Evolutionary conservation across 2,113 vertebrate genomes (phyloP).

Genomic region (Notothenia coriiceps): DNA sequence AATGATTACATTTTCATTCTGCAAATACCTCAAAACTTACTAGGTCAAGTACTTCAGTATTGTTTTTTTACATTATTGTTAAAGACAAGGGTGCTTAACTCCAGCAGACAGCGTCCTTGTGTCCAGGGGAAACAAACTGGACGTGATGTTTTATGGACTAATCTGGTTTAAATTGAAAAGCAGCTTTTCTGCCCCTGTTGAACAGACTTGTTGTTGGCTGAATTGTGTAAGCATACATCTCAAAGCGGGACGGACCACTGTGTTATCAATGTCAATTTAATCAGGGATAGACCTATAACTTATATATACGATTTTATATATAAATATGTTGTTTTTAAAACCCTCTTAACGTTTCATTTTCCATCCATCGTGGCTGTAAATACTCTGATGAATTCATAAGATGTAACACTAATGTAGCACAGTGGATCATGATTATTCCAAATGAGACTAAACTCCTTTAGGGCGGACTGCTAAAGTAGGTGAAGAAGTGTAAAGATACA

Average conservation of each 20-base stretch:
- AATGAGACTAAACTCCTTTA: constrained; percentile 31
- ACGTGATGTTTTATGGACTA: constrained; percentile 61
- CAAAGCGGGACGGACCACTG: not conserved
- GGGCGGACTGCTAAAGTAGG: constrained; percentile 27
- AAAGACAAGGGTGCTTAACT: constrained; percentile 35
- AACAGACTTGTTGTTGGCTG: not conserved
- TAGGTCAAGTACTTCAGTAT: not conserved
- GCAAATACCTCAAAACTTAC: not conserved
- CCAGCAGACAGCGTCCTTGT: constrained; percentile 18
- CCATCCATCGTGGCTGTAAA: not conserved
- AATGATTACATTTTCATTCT: not conserved
- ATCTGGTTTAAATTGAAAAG: constrained; percentile 74
- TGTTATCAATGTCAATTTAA: constrained; percentile 12
- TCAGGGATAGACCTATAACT: not conserved
- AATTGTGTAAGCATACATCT: constrained; percentile 17
- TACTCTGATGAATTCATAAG: not conserved
- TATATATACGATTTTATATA: not conserved
- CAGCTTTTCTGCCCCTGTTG: constrained; percentile 59
- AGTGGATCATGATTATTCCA: constrained; percentile 22
- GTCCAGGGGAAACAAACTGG: constrained; percentile 45
- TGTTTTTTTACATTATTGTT: constrained; percentile 20
- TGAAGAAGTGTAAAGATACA: constrained; percentile 38
- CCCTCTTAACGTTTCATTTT: constrained; percentile 14
- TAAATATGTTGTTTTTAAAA: not conserved
- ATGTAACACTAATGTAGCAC: not conserved